These are phyloP conservation scores for Lymantria monacha DNA, from an alignment of 2,888 invertebrate genomes.

Conservation along the genomic window DNA sequence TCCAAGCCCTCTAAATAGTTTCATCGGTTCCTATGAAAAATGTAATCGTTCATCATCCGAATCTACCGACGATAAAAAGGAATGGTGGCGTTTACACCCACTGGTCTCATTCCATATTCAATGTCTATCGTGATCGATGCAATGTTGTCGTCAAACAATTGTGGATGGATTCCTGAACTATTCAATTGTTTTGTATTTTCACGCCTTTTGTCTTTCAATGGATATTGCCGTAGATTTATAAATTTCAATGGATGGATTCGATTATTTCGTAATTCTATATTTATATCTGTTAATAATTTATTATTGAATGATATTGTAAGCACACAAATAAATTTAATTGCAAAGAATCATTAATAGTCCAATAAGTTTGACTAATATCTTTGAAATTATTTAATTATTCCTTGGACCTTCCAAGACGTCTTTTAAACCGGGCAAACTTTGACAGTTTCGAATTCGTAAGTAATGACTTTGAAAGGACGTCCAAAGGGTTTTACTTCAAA, in stretches of 20 bases:
- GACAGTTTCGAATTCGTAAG: conserved; percentile 21
- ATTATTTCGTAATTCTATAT: too few species aligned
- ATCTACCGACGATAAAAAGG: conserved; percentile 46
- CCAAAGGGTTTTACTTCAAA: conserved; percentile 18
- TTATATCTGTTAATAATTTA: too few species aligned
- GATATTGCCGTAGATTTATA: too few species aligned
- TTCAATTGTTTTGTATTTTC: conserved; percentile 23
- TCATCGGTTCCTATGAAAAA: conserved; percentile 58
- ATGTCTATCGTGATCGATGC: conserved; percentile 14
- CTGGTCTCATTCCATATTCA: conserved; percentile 51
- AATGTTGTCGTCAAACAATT: conserved; percentile 13
- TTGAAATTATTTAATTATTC: conserved; percentile 23
- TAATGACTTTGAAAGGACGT: conserved; percentile 27
- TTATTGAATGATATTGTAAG: too few species aligned
- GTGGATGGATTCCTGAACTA: conserved; percentile 13
- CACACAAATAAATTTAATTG: too few species aligned
- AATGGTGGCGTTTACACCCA: conserved; percentile 42
- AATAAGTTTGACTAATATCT: conserved; percentile 9
- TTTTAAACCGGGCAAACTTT: conserved; percentile 23
- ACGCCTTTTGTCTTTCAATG: neutral
- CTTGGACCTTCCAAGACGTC: conserved; percentile 20
- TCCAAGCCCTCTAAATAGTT: conserved; percentile 46
- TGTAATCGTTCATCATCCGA: conserved; percentile 58
- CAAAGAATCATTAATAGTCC: neutral
- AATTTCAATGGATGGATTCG: too few species aligned